Evolutionary conservation across 2,113 vertebrate genomes (phyloP), one percentile per base, ranked within the genome.

Genomic region (Cebidichthys violaceus): DNA sequence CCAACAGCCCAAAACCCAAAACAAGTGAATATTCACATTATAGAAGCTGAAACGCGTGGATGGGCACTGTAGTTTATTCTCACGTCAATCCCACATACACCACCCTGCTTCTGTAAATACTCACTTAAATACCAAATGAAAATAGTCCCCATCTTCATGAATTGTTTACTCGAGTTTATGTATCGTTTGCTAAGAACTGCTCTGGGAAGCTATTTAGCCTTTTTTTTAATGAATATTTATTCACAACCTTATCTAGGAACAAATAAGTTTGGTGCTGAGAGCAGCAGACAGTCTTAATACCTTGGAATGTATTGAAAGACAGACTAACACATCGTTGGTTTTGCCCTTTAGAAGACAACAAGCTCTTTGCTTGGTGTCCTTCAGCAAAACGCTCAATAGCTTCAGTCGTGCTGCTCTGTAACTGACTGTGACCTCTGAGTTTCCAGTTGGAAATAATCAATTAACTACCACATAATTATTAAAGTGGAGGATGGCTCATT

Each of bases 391-490:
- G 13, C 27, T 86, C 39, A 17, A 18, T 18, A 37, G 55, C 60
- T 75, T 14, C 41, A 76, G 66, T 45, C 55, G 27, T 29, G 61
- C 50, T 29, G 24, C 14, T 27, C 75, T 74, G 35, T 62, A 76
- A 41, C 69, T 61, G 59, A 65, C 77, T 81, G 73, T 79, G 80
- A 78, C 85, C 77, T 80, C 75, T 64, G 64, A 57, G 2, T 65
- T 84, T 71, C 75, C 33, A 31, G 65, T 76, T 81, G 65, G 31
- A 77, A 77, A 76, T 75, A 83, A 85, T 90, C 79, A 86, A 78
- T 87, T 80, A 68, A 50, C 60, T 50, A 71, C 14, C 0, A 35
- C 47, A 71, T 88, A 41, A 85, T 85, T 83, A 88, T 79, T 70
- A 79, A 90, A 87, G 61, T 77, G 54, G 57, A 79, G 66, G 68